Conservation (phyloP, 2,797 vertebrate species). For the Sebastiscus albofasciatus region DNA sequence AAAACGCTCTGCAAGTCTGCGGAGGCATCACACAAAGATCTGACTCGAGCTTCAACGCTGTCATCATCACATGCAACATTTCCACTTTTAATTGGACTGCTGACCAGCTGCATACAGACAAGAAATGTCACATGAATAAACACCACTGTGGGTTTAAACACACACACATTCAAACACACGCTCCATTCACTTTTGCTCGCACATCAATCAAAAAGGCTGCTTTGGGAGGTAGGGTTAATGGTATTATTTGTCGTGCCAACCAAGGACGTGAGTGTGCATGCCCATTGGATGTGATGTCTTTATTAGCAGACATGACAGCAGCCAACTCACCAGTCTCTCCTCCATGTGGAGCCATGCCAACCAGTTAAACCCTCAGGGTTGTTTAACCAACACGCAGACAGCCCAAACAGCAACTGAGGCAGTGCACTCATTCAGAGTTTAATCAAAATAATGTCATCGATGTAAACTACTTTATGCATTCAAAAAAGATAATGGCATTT, state of each 20-base stretch:
- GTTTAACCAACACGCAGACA: constrained; percentile 65
- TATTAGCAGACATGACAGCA: constrained; percentile 83
- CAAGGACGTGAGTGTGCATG: constrained; percentile 69
- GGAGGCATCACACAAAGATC: constrained; percentile 16
- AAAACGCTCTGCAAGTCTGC: constrained; percentile 42
- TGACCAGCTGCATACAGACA: constrained; percentile 63
- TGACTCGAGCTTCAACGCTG: constrained; percentile 13
- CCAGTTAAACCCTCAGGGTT: constrained; percentile 72
- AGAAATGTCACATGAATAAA: constrained; percentile 70
- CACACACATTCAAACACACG: constrained; percentile 17
- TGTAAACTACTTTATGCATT: background rate
- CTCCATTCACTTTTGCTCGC: constrained; percentile 63
- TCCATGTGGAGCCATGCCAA: constrained; percentile 77
- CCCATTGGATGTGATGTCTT: constrained; percentile 83
- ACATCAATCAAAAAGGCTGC: constrained; percentile 83
- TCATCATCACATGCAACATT: constrained; percentile 58
- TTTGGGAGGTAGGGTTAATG: constrained; percentile 83
- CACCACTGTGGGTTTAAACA: constrained; percentile 41
- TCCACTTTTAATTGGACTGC: constrained; percentile 56
- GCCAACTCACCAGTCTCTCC: constrained; percentile 70
- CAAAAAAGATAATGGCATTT: background rate
- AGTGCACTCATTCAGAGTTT: background rate
- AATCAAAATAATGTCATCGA: background rate
- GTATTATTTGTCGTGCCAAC: constrained; percentile 85
- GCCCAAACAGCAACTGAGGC: constrained; percentile 31